A percentile compares a stretch with the other conserved stretches of the same genome.
These are phyloP conservation scores for Cynopterus brachyotis DNA, from an alignment of 2,113 vertebrate species.

Conservation along the genomic window DNA sequence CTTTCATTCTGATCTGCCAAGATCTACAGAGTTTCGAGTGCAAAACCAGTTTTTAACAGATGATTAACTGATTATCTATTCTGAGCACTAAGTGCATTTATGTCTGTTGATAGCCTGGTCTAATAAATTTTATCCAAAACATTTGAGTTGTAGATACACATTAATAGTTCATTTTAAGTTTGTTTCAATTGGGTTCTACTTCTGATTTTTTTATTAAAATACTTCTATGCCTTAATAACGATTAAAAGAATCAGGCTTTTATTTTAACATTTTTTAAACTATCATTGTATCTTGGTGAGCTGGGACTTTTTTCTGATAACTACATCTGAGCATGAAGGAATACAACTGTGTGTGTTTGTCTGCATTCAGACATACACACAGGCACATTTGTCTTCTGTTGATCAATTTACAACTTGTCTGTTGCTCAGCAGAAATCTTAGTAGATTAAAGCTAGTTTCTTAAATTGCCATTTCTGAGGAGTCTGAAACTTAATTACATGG, in stretches of 20 bases:
- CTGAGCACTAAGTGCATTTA: neutral
- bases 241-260: neutral
- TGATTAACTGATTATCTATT: neutral
- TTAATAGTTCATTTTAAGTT: neutral
- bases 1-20: conserved; percentile 25
- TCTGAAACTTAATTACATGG: neutral
- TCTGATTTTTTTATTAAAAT: conserved; percentile 42
- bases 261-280: neutral
- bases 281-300: neutral
- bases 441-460: neutral
- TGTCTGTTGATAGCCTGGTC: neutral
- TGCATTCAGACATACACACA: neutral
- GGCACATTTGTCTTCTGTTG: neutral
- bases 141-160: neutral
- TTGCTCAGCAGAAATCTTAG: neutral
- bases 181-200: neutral
- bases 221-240: neutral
- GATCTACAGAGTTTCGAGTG: neutral
- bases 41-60: neutral
- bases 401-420: neutral
- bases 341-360: no score
- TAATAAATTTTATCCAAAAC: neutral
- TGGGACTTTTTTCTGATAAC: neutral
- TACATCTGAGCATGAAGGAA: neutral
- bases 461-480: neutral